Conservation (phyloP, 2,797 vertebrate genomes). For the Toxotes lorentzi region DNA sequence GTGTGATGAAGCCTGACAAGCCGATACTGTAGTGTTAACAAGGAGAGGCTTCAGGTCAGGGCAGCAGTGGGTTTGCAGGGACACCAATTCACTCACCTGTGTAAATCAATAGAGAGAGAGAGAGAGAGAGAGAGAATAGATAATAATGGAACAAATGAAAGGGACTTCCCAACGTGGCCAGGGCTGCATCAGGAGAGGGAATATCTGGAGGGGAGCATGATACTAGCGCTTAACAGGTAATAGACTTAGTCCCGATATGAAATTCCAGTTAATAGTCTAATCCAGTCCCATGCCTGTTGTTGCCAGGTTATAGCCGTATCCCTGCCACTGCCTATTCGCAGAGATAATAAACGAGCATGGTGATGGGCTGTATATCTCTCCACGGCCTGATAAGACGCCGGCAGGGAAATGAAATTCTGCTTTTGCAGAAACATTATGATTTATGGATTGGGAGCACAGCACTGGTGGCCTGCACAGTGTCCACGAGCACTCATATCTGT, state of each 20-base stretch:
- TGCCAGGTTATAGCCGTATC: constrained; percentile 88
- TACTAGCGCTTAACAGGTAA: constrained; percentile 73
- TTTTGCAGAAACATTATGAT: constrained; percentile 99
- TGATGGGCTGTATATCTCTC: constrained; percentile 92
- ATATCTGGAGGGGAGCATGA: constrained; percentile 67
- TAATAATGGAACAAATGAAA: constrained; percentile 69
- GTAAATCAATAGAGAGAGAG: constrained; percentile 55
- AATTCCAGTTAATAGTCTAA: constrained; percentile 81
- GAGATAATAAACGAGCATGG: constrained; percentile 95
- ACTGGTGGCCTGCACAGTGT: constrained; percentile 75
- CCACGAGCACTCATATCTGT: constrained; percentile 44
- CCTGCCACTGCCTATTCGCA: constrained; percentile 96
- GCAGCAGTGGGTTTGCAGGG: constrained; percentile 34
- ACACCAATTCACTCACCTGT: constrained; percentile 43
- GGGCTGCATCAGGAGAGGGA: constrained; percentile 53
- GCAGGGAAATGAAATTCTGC: constrained; percentile 98
- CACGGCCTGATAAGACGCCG: constrained; percentile 93
- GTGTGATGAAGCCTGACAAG: constrained; percentile 28
- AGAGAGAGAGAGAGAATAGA: constrained; percentile 38
- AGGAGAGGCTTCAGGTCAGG: constrained; percentile 85
- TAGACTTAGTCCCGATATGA: constrained; percentile 77
- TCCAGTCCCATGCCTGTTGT: constrained; percentile 70
- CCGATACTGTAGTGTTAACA: constrained; percentile 76
- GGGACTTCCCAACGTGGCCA: constrained; percentile 34
- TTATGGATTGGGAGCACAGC: constrained; percentile 97